Conservation (phyloP, 2,113 vertebrate genomes). For the Cryptomyrus ogoouensis region DNA sequence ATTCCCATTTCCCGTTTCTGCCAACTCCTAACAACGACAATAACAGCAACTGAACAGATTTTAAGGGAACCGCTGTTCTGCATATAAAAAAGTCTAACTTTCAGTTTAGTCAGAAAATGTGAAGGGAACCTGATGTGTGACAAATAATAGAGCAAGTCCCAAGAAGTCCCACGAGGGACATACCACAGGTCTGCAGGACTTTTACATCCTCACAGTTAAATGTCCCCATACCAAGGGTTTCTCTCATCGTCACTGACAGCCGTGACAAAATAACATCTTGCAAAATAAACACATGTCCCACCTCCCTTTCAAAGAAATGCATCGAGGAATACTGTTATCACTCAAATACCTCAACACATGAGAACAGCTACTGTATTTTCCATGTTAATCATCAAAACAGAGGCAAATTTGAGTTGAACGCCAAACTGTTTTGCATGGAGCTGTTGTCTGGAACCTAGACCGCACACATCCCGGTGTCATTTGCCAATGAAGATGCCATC, state of each 20-base stretch:
- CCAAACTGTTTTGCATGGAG: background rate
- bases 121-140: background rate
- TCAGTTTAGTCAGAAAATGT: background rate
- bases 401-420: background rate
- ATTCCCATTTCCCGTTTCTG: background rate
- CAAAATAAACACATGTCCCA: background rate
- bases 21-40: background rate
- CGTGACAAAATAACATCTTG: background rate
- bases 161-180: background rate
- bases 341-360: background rate
- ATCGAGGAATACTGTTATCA: background rate
- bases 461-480: background rate
- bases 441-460: background rate
- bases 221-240: background rate
- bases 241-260: background rate
- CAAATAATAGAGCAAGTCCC: background rate
- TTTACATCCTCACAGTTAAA: background rate
- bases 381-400: background rate
- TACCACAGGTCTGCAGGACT: background rate
- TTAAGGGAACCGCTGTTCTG: background rate
- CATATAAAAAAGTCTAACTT: background rate
- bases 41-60: background rate
- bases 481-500: background rate
- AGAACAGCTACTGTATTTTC: background rate
- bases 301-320: background rate